A percentile compares a stretch with the other conserved stretches of the same genome.
Evolutionary conservation across 2,113 vertebrate species (phyloP).

Genomic region (Tretioscincus oriximinensis): DNA sequence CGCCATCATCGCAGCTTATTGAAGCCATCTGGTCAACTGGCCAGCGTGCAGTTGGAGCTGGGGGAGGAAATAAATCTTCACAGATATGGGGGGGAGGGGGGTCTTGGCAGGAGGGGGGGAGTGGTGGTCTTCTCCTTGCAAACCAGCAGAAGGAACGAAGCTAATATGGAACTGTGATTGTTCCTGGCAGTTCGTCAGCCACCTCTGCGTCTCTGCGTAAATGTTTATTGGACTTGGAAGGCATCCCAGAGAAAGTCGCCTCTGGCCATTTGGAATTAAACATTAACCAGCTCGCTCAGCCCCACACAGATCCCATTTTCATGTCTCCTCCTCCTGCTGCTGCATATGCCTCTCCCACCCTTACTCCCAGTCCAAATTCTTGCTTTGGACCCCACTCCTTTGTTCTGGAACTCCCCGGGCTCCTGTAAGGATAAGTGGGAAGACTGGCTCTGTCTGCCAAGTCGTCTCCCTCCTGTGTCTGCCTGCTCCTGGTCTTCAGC

Average conservation of each 20-base stretch:
- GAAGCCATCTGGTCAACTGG: not conserved
- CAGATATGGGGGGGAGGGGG: not conserved
- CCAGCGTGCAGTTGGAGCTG: not conserved
- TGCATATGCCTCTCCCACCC: not conserved
- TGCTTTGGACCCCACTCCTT: not conserved
- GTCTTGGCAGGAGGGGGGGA: no score
- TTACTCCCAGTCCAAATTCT: no score
- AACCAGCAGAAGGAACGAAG: not conserved
- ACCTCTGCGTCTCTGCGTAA: not conserved
- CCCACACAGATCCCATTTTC: not conserved
- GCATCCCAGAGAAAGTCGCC: not conserved
- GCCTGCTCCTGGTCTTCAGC: conserved; percentile 14
- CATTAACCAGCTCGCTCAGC: not conserved
- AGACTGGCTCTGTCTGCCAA: not conserved
- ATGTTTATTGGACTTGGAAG: not conserved
- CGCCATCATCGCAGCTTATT: not conserved
- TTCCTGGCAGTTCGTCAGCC: not conserved
- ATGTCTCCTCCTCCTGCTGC: no score
- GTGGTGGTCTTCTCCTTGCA: not conserved
- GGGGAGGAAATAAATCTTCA: no score
- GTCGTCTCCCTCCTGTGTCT: not conserved
- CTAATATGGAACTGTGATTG: not conserved
- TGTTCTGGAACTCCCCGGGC: not conserved
- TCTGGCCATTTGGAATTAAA: not conserved
- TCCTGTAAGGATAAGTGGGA: not conserved